phyloP scores from a whole-genome alignment of 1,140 invertebrate genomes.

The Trichonephila clavipes region DNA sequence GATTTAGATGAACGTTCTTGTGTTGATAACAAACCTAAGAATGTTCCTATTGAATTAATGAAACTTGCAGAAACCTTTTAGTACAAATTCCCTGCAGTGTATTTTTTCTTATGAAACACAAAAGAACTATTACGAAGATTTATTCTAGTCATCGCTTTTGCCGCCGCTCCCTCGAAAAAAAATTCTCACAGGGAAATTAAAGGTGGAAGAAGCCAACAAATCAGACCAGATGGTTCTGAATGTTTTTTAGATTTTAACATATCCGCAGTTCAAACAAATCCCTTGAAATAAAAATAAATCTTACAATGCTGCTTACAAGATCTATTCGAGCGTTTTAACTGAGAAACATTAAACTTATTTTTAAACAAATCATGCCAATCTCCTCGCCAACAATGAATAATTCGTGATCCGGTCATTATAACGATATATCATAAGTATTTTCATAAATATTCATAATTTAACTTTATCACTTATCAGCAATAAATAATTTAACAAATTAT shows the following conservation, averaged over 20 bases:
- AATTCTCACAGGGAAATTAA: not conserved
- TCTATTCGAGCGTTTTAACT: slow-evolving; percentile 93
- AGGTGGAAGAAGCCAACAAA: not conserved
- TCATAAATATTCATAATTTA: too few species aligned
- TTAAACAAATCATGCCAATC: slow-evolving; percentile 87
- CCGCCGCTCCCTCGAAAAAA: not conserved
- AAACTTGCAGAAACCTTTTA: not conserved
- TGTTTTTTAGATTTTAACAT: not conserved
- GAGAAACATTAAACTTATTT: slow-evolving; percentile 98
- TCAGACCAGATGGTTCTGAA: not conserved
- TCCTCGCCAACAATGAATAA: too few species aligned
- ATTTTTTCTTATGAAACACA: slow-evolving; percentile 22
- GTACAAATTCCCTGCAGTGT: not conserved
- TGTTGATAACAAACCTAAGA: not conserved
- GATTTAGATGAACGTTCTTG: not conserved
- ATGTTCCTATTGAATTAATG: not conserved
- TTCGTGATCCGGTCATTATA: too few species aligned
- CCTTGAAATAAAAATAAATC: not conserved
- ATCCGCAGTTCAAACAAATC: not conserved
- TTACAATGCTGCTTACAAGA: slow-evolving; percentile 67
- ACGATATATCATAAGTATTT: too few species aligned
- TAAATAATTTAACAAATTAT: too few species aligned
- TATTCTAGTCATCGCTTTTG: not conserved
- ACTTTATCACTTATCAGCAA: too few species aligned
- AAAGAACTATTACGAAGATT: slow-evolving; percentile 26